Percentiles rank a stretch among this genome's conserved stretches.
Conservation (phyloP, 2,113 vertebrate species). For the Onychostoma macrolepis region DNA sequence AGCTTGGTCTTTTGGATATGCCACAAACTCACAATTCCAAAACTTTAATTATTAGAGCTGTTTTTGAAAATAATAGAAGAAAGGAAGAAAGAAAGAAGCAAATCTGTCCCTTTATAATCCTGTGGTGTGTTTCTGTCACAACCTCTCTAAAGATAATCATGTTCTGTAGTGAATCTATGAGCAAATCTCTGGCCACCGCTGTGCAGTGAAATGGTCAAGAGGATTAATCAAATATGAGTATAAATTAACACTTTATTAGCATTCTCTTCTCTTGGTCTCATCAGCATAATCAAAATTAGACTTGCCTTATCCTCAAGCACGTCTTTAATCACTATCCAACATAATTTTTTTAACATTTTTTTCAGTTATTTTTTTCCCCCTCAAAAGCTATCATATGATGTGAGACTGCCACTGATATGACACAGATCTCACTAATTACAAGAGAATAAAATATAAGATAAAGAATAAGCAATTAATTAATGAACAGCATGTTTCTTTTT, state of each 20-base stretch:
- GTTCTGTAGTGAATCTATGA: neutral
- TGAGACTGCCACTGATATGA: neutral
- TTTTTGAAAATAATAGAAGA: neutral
- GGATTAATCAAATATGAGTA: conserved; percentile 33
- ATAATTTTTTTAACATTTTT: conserved; percentile 11
- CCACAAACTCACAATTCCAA: neutral
- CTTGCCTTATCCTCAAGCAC: conserved; percentile 22
- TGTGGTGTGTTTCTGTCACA: neutral
- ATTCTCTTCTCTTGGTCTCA: conserved; percentile 9
- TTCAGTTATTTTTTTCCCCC: neutral
- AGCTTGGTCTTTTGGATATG: neutral
- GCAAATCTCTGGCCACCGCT: conserved; percentile 34
- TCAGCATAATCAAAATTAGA: conserved; percentile 43
- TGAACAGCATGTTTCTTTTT: neutral
- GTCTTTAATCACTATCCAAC: conserved; percentile 25
- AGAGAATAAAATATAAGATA: neutral
- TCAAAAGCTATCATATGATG: neutral
- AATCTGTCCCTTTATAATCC: neutral
- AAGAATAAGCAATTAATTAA: neutral
- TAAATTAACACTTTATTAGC: conserved; percentile 39
- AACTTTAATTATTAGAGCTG: neutral
- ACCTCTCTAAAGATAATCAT: conserved; percentile 4
- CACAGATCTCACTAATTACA: neutral
- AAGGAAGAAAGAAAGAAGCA: neutral
- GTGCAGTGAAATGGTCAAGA: conserved; percentile 53